phyloP scores from a whole-genome alignment of 2,797 vertebrate genomes.

The Poeciliopsis paucimaculata region DNA sequence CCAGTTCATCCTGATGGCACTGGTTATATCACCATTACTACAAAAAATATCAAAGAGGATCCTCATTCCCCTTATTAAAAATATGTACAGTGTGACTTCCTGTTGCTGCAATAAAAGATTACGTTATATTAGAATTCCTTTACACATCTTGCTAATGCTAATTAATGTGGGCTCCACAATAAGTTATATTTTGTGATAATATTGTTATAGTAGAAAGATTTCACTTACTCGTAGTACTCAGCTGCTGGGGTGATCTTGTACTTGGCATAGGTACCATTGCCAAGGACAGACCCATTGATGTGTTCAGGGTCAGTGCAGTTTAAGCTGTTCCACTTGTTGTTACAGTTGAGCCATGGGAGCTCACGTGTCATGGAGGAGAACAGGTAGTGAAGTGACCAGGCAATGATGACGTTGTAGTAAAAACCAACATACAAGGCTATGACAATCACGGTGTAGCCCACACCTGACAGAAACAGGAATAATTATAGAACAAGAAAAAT shows the following conservation, averaged over 20 bases:
- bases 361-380: conserved; percentile 91
- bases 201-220: not conserved
- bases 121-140: not conserved
- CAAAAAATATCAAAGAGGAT: not conserved
- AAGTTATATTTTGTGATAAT: not conserved
- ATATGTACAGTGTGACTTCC: not conserved
- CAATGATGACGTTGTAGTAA: conserved; percentile 99
- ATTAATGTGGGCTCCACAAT: not conserved
- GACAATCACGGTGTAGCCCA: conserved; percentile 97
- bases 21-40: not conserved
- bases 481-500: not conserved
- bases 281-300: conserved; percentile 84
- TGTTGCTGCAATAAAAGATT: not conserved
- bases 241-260: conserved; percentile 95
- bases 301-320: conserved; percentile 89
- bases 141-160: not conserved
- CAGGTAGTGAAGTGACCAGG: conserved; percentile 98
- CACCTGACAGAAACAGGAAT: conserved; percentile 80
- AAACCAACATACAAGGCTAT: conserved; percentile 99
- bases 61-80: not conserved
- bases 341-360: conserved; percentile 92
- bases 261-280: conserved; percentile 90
- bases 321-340: conserved; percentile 91
- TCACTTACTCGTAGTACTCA: conserved; percentile 97
- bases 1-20: not conserved